These are phyloP conservation scores for Aphodius sticticus DNA, from an alignment of 2,888 invertebrate genomes.

Conservation along the genomic window DNA sequence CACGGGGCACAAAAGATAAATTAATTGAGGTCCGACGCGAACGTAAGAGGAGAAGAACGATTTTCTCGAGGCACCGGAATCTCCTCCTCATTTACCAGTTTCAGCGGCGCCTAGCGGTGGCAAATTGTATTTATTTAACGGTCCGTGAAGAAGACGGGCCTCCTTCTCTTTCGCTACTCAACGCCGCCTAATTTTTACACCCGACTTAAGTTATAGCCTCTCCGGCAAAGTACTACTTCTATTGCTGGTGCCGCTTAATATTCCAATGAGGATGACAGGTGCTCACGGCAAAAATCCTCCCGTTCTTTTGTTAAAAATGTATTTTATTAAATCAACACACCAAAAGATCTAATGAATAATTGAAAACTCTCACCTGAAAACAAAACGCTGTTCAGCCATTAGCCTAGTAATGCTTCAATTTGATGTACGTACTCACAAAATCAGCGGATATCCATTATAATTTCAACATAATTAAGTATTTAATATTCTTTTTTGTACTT, in stretches of 20 bases:
- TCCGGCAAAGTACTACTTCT: neutral
- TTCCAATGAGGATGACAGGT: constrained; percentile 4
- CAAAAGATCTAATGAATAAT: too few species aligned
- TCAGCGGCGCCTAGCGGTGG: neutral
- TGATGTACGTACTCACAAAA: too few species aligned
- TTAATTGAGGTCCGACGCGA: constrained; percentile 4
- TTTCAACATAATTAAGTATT: too few species aligned
- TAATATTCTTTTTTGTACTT: too few species aligned
- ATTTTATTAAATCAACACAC: too few species aligned
- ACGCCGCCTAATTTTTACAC: neutral
- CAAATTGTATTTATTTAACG: constrained; percentile 4
- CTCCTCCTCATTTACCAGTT: neutral
- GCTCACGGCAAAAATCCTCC: neutral
- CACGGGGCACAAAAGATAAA: neutral
- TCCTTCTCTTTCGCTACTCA: neutral
- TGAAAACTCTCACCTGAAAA: too few species aligned
- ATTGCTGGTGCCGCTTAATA: neutral
- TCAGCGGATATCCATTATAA: too few species aligned
- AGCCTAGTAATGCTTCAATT: too few species aligned
- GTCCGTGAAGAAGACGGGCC: neutral
- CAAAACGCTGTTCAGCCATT: too few species aligned
- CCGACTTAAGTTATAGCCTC: neutral
- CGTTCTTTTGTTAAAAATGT: neutral
- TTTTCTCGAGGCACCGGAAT: neutral
- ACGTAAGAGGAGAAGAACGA: neutral